Evolutionary conservation across 2,888 invertebrate genomes (phyloP), one percentile per base, ranked within the genome.

Genomic region (Crematogaster levior): DNA sequence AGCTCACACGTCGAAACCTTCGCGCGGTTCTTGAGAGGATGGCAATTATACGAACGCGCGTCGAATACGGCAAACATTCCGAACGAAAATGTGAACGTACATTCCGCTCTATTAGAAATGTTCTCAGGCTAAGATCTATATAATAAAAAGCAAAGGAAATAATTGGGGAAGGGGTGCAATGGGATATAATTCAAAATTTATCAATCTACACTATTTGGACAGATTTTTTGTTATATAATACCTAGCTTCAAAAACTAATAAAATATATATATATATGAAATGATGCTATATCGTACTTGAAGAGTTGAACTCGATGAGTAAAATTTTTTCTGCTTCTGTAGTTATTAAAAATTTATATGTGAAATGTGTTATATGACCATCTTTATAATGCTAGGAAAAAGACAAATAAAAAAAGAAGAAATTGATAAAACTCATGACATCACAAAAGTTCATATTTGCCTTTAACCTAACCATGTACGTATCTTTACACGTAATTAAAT

Each of bases 381-480:
- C 48, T 51, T 51, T 27, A 48, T 40, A 61, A 48, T 40, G 77
- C 70, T 48, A 58, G 34, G 73, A 66, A 46, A 43, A 40, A 46
- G 24, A 37, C 37, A 30, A 34, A 21, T 21, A 51, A 82, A 82
- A 68, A 60, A 75, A 63, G 75, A 77, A 66, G 63, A 73, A 83
- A 75, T 58, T 74, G n/a, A 74, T 84, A 73, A 82, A 87, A 88
- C 84, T 87, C 82, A 58, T 75, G 68, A 66, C 60, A 82, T 82
- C 73, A 65, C 77, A 81, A 79, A 86, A 79, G 18, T 43, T 80
- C 66, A 40, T 63, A 40, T 73, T 73, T 77, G 37, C 46, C 68
- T 81, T 43, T 70, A 56, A 51, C 58, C 40, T 61, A 4, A 10
- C 18, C 18, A 18, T 37, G 7, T 24, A 24, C 5, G 15, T 48